Conservation (phyloP, 2,113 vertebrate species). For the Takifugu flavidus region DNA sequence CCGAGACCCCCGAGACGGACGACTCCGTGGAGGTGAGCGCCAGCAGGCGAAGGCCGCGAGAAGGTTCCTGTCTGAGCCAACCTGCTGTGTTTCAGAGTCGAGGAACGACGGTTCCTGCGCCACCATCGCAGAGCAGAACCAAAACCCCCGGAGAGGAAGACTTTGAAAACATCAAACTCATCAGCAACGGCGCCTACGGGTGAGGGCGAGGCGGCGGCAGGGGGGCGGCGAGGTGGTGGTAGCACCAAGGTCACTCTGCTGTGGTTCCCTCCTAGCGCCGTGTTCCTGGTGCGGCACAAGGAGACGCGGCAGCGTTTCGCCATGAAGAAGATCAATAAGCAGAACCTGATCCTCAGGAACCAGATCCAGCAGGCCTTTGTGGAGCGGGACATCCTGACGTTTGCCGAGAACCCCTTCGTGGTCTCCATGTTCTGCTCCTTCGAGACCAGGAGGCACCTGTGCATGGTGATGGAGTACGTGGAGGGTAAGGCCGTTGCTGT, state of each 20-base stretch:
- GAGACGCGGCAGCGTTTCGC: constrained; percentile 94
- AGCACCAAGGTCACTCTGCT: neutral
- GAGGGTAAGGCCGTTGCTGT: constrained; percentile 78
- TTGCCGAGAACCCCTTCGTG: constrained; percentile 96
- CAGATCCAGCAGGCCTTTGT: constrained; percentile 99
- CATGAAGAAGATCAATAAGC: constrained; percentile 99
- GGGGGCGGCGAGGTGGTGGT: no score
- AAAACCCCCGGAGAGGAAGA: constrained; percentile 93
- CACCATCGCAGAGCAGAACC: constrained; percentile 72
- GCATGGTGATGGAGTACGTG: constrained; percentile 99
- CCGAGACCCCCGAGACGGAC: constrained; percentile 92
- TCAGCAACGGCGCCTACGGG: constrained; percentile 98
- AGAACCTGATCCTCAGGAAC: constrained; percentile 95
- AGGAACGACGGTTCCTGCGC: constrained; percentile 71
- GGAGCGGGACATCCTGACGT: constrained; percentile 94
- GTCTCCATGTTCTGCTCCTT: constrained; percentile 99
- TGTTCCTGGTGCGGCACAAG: constrained; percentile 92
- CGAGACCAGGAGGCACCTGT: constrained; percentile 92
- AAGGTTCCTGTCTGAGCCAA: neutral
- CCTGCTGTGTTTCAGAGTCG: constrained; percentile 72
- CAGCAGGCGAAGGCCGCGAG: neutral
- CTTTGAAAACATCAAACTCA: constrained; percentile 96
- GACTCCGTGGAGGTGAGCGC: constrained; percentile 85
- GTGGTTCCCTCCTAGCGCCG: constrained; percentile 73
- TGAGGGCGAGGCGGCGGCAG: no score